Base-by-base conservation (phyloP, 2,888 invertebrate genomes). In the Copidosoma aretas region DNA sequence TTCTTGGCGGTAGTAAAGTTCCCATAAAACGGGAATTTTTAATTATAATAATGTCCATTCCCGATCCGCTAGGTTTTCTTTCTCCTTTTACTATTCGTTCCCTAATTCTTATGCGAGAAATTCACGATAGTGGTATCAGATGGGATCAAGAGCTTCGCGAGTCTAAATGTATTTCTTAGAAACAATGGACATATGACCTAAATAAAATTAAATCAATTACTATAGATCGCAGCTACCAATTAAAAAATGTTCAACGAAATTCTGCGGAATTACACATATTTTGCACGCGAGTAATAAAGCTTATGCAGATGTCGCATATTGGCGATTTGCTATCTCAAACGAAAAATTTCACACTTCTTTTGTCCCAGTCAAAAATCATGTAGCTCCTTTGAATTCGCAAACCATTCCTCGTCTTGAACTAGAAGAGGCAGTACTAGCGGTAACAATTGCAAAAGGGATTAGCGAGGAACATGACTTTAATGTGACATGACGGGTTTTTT, bases 31-130 rank as follows among this genome's bases (percentile, higher is more conserved):
- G 74, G 57, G 71, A 75, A 57, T 56, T 71, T 22, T 58, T 73
- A 53, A 71, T 68, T 49, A 60, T 67, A 1, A 66, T 73, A 14
- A 76, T 72, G 77, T 76, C 74, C 4, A 54, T 77, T 0, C 79
- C 74, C 64, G 77, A 80, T 53, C 78, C 79, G 0, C 57, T 76
- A 1, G 77, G 77, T 14, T 63, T 76, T 0, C 60, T 77, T 10
- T 65, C 70, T 10, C 73, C 74, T 15, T 73, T 75, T 14, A 52
- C 72, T 1, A 60, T 77, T n/a, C 59, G 70, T n/a, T 65, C 70
- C 10, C 71, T 72, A 64, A 71, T 75, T 2, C 41, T 78, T 0
- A 61, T 77, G 19, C 74, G 75, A 56, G 68, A 74, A 25, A 72
- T 75, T 54, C 74, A 73, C 73, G 43, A 56, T 51, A 64, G 62